Percentiles rank a stretch among this genome's conserved stretches.
Evolutionary conservation across 92 coral and sea anemone species (phyloP).

Genomic region (Porites rus): DNA sequence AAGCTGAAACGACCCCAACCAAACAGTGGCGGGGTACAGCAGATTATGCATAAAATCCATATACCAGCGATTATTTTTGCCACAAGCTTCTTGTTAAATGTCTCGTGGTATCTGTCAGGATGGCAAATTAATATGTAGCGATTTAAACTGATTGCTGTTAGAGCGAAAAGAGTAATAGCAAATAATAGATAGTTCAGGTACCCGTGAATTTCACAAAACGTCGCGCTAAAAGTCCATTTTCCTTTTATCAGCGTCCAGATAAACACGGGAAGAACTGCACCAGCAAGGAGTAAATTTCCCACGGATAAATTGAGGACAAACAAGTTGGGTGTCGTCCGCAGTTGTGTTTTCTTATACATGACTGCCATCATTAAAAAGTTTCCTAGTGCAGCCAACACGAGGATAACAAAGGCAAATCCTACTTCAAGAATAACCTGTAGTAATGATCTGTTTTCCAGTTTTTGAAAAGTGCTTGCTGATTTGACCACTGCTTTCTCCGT

Average conservation of each 20-base stretch:
- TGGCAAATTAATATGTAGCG: conserved; percentile 47
- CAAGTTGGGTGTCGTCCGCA: conserved; percentile 67
- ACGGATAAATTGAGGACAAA: conserved; percentile 64
- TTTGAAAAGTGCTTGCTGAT: not conserved
- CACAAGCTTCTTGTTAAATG: conserved; percentile 52
- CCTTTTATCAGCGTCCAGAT: conserved; percentile 58
- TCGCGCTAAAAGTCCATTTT: conserved; percentile 55
- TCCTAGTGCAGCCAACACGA: conserved; percentile 45
- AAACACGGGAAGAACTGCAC: conserved; percentile 51
- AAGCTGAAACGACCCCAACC: conserved; percentile 66
- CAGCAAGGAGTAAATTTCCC: conserved; percentile 60
- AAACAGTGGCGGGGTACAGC: conserved; percentile 36
- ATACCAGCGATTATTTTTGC: conserved; percentile 35
- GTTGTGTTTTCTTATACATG: conserved; percentile 52
- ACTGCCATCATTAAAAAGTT: conserved; percentile 47
- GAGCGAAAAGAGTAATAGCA: conserved; percentile 52
- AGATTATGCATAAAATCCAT: conserved; percentile 58
- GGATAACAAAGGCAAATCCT: conserved; percentile 43
- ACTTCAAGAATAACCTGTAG: conserved; percentile 38
- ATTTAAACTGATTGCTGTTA: conserved; percentile 65
- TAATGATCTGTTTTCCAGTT: conserved; percentile 8
- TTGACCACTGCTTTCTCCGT: not conserved
- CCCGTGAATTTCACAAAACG: conserved; percentile 52
- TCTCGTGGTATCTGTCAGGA: conserved; percentile 33
- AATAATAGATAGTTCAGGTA: conserved; percentile 56